Evolutionary conservation across 2,797 vertebrate species (phyloP), one percentile per base, ranked within the genome.

Genomic region (Xiphorhynchus erythropygius): DNA sequence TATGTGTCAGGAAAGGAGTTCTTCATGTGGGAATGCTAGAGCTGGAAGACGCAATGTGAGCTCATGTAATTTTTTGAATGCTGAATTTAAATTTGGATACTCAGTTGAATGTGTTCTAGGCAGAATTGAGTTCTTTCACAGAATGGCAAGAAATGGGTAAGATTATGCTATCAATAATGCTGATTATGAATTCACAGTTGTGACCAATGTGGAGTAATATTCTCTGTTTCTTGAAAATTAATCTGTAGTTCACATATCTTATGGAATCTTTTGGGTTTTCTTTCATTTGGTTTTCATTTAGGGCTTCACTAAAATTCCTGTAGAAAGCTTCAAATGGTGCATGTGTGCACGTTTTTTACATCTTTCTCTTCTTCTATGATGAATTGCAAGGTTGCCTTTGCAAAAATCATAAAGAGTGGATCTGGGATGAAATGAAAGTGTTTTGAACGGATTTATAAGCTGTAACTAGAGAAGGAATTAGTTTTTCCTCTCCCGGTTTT

Each of bases 271-370:
- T 87, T 94, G 97, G 30, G 96, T 96, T 92, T 80, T 96, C 98
- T 93, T 96, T 95, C 98, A 88, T 98, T 98, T 96, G 96, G 84
- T 87, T 97, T 97, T 92, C 80, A 91, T 97, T 94, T 95, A 84
- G 59, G 82, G 42, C 87, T 96, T 90, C 49, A 85, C 90, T 89
- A 62, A 93, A 84, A 73, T 63, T 94, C 69, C 89, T 65, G 37
- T 77, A 77, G 86, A 81, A 91, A 65, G 11, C 46, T 92, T 88
- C 64, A 92, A 75, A 77, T 93, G 90, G 13, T 79, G 68, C 70
- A 25, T 52, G 65, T 8, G 32, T 63, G 75, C 77, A 92, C 56
- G 74, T 92, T 94, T 92, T 82, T 94, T 49, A 78, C 50, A 53
- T 93, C 44, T 67, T 93, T 92, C 33, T 85, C 21, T 76, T 93